These are phyloP conservation scores for Hypotaenidia okinawae DNA, from an alignment of 2,797 vertebrate species.

Conservation along the genomic window DNA sequence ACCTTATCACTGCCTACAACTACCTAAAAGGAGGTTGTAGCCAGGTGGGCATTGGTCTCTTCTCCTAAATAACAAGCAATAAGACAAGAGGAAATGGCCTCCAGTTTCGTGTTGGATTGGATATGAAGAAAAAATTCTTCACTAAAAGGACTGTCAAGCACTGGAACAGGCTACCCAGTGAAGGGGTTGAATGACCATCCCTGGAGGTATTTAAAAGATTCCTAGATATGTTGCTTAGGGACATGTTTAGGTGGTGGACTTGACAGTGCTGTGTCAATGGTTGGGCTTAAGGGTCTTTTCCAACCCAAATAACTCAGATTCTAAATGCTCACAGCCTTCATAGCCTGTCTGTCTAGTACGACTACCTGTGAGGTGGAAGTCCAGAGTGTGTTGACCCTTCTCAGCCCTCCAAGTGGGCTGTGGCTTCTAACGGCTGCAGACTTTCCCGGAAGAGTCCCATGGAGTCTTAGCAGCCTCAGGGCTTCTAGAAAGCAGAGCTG, in stretches of 20 bases:
- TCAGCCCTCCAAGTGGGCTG: not conserved
- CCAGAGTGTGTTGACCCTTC: fast-evolving
- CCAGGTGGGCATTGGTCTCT: too few species aligned
- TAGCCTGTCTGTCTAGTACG: not conserved
- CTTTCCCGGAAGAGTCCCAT: not conserved
- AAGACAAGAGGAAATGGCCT: too few species aligned
- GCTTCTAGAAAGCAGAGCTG: not conserved
- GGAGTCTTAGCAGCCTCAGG: not conserved
- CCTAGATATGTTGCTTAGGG: fast-evolving
- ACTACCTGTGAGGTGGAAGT: not conserved
- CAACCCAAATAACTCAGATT: not conserved
- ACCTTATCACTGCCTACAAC: too few species aligned
- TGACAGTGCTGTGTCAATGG: not conserved
- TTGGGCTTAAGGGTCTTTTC: not conserved
- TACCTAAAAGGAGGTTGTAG: too few species aligned
- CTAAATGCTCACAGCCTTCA: not conserved
- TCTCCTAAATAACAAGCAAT: too few species aligned
- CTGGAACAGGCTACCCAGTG: not conserved
- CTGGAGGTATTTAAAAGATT: not conserved
- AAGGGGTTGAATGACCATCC: not conserved
- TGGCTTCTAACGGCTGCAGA: not conserved
- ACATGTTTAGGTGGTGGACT: not conserved
- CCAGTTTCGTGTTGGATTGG: too few species aligned
- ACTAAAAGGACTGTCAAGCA: fast-evolving
- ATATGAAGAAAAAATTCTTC: not conserved